Conservation (phyloP, 2,888 invertebrate species). For the Chesias legatella region DNA sequence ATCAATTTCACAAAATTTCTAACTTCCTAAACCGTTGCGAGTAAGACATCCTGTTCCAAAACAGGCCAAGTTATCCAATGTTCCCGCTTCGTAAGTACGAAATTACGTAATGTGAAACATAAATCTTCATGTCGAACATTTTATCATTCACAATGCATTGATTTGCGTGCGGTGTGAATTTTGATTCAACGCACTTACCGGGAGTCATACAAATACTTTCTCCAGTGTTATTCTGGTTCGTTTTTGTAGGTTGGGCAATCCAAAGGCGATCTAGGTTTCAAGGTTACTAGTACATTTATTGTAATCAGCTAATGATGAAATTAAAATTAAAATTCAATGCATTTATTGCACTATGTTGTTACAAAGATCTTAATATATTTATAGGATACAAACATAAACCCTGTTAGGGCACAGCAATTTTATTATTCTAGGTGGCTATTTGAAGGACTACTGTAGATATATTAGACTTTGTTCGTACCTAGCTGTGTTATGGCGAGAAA, state of each 20-base stretch:
- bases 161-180: slow-evolving; percentile 20
- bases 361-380: too few species aligned
- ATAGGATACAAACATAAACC: too few species aligned
- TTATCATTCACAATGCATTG: slow-evolving; percentile 43
- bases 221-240: slow-evolving; percentile 16
- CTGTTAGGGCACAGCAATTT: too few species aligned
- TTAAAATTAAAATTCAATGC: too few species aligned
- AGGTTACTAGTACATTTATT: not conserved
- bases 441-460: too few species aligned
- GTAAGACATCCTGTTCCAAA: slow-evolving; percentile 17
- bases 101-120: slow-evolving; percentile 30
- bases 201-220: slow-evolving; percentile 16
- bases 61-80: slow-evolving; percentile 15
- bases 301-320: too few species aligned
- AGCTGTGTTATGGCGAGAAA: too few species aligned
- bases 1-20: slow-evolving; percentile 14
- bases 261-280: slow-evolving; percentile 8
- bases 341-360: too few species aligned
- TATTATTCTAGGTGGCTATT: too few species aligned
- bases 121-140: slow-evolving; percentile 40
- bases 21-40: slow-evolving; percentile 9
- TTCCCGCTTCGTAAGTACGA: not conserved
- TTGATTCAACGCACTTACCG: slow-evolving; percentile 6
- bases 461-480: too few species aligned
- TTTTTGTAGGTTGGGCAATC: slow-evolving; percentile 5